Evolutionary conservation across 2,888 invertebrate species (phyloP).

Genomic region (Branchellion lobata): DNA sequence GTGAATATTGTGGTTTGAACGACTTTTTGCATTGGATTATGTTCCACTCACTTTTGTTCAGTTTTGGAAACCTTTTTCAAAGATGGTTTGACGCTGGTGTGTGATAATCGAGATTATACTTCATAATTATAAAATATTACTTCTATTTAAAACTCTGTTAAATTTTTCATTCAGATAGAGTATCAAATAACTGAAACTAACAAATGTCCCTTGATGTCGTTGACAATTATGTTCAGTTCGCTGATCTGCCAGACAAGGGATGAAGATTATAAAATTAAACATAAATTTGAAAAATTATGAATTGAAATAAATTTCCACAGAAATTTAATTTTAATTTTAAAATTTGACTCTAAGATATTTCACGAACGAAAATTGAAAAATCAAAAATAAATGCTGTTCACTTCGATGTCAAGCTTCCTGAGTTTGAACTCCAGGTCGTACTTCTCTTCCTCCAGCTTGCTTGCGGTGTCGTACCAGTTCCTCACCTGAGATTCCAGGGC

Average conservation of each 20-base stretch:
- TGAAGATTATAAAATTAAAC: neutral
- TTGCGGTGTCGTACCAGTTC: conserved; percentile 88
- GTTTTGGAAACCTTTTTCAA: conserved; percentile 99
- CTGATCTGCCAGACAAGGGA: conserved; percentile 72
- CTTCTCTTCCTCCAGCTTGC: conserved; percentile 92
- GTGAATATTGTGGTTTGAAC: too few species aligned
- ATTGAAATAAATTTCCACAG: neutral
- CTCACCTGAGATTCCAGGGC: conserved; percentile 91
- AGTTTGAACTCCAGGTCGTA: conserved; percentile 97
- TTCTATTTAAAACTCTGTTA: neutral
- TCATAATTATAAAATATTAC: neutral
- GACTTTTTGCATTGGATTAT: too few species aligned
- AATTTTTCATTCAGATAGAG: neutral
- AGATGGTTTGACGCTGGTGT: conserved; percentile 83
- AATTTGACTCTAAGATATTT: neutral
- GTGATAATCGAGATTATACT: neutral
- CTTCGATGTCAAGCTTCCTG: conserved; percentile 93
- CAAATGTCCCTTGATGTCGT: conserved; percentile 99
- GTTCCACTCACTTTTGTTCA: conserved; percentile 66
- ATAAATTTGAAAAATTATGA: neutral
- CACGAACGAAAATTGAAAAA: neutral
- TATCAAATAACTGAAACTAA: conserved; percentile 54
- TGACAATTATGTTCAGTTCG: conserved; percentile 98
- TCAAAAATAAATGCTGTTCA: conserved; percentile 66
- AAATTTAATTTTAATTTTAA: neutral